phyloP scores from a whole-genome alignment of 2,797 vertebrate genomes.

The Phrynocephalus guinanensis region DNA sequence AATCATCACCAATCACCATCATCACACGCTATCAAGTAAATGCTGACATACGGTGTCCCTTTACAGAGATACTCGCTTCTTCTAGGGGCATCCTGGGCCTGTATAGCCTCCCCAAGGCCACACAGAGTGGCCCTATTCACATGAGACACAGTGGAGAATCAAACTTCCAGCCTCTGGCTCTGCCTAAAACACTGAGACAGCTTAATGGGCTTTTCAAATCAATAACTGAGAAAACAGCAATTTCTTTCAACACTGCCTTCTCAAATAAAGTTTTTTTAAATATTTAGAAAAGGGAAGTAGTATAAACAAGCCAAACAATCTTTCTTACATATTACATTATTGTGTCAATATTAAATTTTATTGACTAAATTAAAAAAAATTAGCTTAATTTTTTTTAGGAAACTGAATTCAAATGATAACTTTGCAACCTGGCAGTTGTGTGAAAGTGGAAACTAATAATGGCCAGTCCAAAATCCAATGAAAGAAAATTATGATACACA shows the following conservation, averaged over 20 bases:
- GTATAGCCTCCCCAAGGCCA: too few species aligned
- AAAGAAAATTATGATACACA: neutral
- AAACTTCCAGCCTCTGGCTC: too few species aligned
- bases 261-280: neutral
- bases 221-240: neutral
- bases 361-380: neutral
- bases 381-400: neutral
- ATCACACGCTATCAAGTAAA: too few species aligned
- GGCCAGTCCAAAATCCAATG: neutral
- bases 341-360: neutral
- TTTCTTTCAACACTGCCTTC: neutral
- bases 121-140: too few species aligned
- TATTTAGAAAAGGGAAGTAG: neutral
- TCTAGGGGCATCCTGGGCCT: too few species aligned
- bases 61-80: too few species aligned
- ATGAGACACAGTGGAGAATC: too few species aligned
- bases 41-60: too few species aligned
- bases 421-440: neutral
- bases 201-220: too few species aligned
- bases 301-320: neutral
- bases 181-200: too few species aligned
- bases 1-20: too few species aligned
- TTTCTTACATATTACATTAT: neutral
- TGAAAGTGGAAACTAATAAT: slow-evolving; percentile 13
- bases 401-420: neutral